Evolutionary conservation across 53 echinoderm and acorn worm genomes (phyloP).

Genomic region (Paelopatides confundens): DNA sequence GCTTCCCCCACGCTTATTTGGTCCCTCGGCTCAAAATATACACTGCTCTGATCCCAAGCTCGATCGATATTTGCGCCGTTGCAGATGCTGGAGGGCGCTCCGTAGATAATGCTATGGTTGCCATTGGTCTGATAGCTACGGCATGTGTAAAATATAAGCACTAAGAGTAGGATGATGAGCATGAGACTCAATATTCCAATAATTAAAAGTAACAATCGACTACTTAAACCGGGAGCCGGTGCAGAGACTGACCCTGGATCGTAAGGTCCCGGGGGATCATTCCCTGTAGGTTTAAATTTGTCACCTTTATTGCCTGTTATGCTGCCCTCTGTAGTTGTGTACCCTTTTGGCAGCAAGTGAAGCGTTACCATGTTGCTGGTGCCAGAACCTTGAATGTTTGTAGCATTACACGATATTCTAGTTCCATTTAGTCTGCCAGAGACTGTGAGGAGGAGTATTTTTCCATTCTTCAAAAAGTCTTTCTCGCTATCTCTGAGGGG

Average conservation of each 20-base stretch:
- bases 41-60: slow-evolving; percentile 90
- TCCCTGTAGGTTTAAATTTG: not conserved
- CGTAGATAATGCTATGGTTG: slow-evolving; percentile 82
- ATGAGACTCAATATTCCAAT: slow-evolving; percentile 83
- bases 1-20: slow-evolving; percentile 79
- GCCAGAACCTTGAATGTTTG: slow-evolving; percentile 72
- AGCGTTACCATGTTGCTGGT: slow-evolving; percentile 32
- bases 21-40: slow-evolving; percentile 94
- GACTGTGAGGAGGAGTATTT: slow-evolving; percentile 57
- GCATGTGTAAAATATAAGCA: slow-evolving; percentile 79
- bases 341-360: slow-evolving; percentile 45
- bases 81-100: slow-evolving; percentile 69
- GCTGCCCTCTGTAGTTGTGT: slow-evolving; percentile 37
- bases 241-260: not conserved
- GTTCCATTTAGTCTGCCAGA: slow-evolving; percentile 67
- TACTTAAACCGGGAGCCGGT: slow-evolving; percentile 29
- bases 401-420: slow-evolving; percentile 76
- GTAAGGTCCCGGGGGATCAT: slow-evolving; percentile 50
- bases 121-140: slow-evolving; percentile 80
- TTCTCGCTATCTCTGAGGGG: slow-evolving; percentile 58
- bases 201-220: slow-evolving; percentile 77
- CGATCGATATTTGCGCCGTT: slow-evolving; percentile 74
- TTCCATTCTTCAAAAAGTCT: slow-evolving; percentile 51
- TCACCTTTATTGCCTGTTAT: not conserved
- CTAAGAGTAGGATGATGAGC: slow-evolving; percentile 77